Base-by-base conservation (phyloP, 2,797 vertebrate species). In the Ptychobarbus kaznakovi region DNA sequence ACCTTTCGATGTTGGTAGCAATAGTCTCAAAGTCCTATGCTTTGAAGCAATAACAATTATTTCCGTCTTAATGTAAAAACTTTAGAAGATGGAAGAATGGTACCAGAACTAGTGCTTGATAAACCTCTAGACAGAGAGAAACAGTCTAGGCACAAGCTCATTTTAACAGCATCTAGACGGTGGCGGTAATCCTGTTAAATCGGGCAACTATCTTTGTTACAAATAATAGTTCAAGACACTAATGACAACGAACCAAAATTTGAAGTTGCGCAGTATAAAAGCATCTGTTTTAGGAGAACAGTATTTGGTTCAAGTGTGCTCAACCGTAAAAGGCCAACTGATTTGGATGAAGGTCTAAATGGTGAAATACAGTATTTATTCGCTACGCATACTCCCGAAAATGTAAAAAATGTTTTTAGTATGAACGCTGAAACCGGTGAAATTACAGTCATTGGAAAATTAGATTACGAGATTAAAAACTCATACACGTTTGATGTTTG, bases 1-100 rank as follows among this genome's bases (percentile, higher is more conserved):
- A 96, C 40, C 88, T n/a, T n/a, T 80, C 0, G 94, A 95, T 28
- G 93, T 92, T 0, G 93, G 93, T 0, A 89, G 74, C 10, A 94
- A 95, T 69, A 89, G 93, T n/a, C n/a, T n/a, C n/a, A n/a, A n/a
- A n/a, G n/a, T n/a, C n/a, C n/a, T n/a, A n/a, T n/a, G n/a, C n/a
- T n/a, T n/a, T n/a, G n/a, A n/a, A 90, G 46, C 8, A 92, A 84
- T 90, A 90, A 92, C 0, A 90, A 90, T 0, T 91, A 86, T 84
- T 94, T 94, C 69, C 83, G 69, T 78, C 79, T 90, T 11, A 89
- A 91, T 75, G 25, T 90, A 3, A 91, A 91, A 87, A 75, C 84
- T 8, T 13, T 86, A 15, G 81, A 86, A 53, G 76, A 90, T 22
- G 90, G 88, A 25, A 75, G 79, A 61, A 88, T 89, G 12, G 68